Evolutionary conservation across 2,888 invertebrate genomes (phyloP).

Genomic region (Entomobrya multifasciata): DNA sequence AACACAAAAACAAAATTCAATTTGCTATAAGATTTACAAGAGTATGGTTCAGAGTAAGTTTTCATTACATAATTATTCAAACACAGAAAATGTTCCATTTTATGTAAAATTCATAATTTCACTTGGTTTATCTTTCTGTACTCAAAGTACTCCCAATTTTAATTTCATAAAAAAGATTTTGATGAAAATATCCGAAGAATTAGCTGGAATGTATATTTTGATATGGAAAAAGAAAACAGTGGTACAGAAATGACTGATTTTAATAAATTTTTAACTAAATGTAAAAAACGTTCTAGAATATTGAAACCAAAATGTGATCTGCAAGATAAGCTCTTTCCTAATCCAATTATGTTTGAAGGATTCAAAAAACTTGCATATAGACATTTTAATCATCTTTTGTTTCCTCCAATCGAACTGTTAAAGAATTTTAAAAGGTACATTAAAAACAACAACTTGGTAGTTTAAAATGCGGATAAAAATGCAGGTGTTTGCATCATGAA

Average conservation of each 20-base stretch:
- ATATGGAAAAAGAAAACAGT: neutral
- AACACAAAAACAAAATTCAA: neutral
- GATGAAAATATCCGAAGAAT: neutral
- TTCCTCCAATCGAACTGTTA: neutral
- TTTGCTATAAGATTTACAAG: neutral
- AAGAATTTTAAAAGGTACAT: neutral
- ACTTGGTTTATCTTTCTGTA: neutral
- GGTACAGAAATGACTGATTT: neutral
- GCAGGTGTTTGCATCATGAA: constrained; percentile 24
- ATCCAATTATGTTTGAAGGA: too few species aligned
- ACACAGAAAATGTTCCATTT: neutral
- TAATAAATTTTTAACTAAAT: neutral
- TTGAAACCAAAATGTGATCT: too few species aligned
- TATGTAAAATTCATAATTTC: neutral
- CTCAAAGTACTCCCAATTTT: neutral
- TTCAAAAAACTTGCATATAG: too few species aligned
- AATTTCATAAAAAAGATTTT: neutral
- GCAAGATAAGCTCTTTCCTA: too few species aligned
- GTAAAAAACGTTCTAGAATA: too few species aligned
- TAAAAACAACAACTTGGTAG: neutral
- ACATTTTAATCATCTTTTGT: neutral
- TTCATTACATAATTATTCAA: neutral
- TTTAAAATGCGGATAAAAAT: constrained; percentile 32
- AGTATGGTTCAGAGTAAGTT: neutral
- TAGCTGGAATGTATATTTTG: constrained; percentile 12